phyloP scores from a whole-genome alignment of 2,888 invertebrate genomes.

The Cheilosia scutellata region DNA sequence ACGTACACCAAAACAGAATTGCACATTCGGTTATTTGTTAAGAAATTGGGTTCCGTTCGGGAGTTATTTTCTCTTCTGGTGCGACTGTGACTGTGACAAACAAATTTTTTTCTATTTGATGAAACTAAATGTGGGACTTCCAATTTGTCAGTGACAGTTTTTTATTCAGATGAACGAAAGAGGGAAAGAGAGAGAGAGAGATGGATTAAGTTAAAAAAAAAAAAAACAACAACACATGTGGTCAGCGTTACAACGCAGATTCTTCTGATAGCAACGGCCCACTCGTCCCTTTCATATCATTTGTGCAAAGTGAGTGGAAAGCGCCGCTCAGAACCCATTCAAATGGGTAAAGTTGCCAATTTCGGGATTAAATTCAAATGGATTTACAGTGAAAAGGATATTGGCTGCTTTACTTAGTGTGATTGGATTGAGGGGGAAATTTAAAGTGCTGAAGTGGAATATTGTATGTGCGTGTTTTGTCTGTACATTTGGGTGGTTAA shows the following conservation, averaged over 20 bases:
- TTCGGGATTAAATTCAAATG: slow-evolving; percentile 74
- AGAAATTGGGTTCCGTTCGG: slow-evolving; percentile 62
- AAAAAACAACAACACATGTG: slow-evolving; percentile 68
- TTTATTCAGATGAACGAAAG: slow-evolving; percentile 11
- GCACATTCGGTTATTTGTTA: slow-evolving; percentile 70
- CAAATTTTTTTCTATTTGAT: slow-evolving; percentile 63
- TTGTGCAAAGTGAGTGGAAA: background rate
- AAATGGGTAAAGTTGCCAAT: slow-evolving; percentile 72
- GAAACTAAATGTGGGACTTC: slow-evolving; percentile 65
- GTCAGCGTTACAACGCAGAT: slow-evolving; percentile 51
- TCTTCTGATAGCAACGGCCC: background rate
- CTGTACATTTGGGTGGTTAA: background rate
- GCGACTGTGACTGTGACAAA: slow-evolving; percentile 57
- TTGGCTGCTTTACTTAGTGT: slow-evolving; percentile 69
- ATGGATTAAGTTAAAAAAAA: slow-evolving; percentile 63
- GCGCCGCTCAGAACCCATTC: slow-evolving; percentile 38
- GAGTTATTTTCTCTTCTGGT: slow-evolving; percentile 3
- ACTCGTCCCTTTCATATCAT: slow-evolving; percentile 25
- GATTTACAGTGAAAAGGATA: slow-evolving; percentile 69
- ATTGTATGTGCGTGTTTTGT: slow-evolving; percentile 18
- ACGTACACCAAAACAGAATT: slow-evolving; percentile 40
- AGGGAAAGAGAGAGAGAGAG: background rate
- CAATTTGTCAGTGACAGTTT: slow-evolving; percentile 72
- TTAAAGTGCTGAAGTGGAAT: slow-evolving; percentile 66
- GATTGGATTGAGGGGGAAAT: slow-evolving; percentile 63